phyloP scores from a whole-genome alignment of 2,113 vertebrate genomes.

The Ammodytes dubius region DNA sequence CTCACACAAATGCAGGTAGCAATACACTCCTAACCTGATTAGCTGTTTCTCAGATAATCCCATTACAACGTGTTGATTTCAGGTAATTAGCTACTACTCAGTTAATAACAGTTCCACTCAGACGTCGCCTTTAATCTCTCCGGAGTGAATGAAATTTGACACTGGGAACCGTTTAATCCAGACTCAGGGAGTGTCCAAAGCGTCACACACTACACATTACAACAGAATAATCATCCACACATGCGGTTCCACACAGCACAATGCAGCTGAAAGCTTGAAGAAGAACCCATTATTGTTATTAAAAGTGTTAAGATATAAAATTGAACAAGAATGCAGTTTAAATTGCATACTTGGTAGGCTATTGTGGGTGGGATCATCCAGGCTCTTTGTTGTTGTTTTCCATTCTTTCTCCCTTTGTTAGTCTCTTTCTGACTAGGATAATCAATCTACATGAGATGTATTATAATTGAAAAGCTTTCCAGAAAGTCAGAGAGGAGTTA shows the following conservation, averaged over 20 bases:
- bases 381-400: background rate
- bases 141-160: slow-evolving; percentile 41
- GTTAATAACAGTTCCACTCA: background rate
- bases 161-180: slow-evolving; percentile 38
- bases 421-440: no score
- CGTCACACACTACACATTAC: no score
- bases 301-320: no score
- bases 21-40: background rate
- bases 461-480: background rate
- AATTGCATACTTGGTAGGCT: no score
- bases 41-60: background rate
- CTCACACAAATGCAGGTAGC: background rate
- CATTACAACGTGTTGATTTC: slow-evolving; percentile 1
- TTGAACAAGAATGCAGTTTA: no score
- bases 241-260: no score
- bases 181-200: background rate
- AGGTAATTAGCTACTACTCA: background rate
- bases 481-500: slow-evolving; percentile 22
- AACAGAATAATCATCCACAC: no score
- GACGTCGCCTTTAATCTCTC: background rate
- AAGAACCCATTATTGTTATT: no score
- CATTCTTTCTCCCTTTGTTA: background rate
- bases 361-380: background rate
- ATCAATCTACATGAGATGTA: background rate
- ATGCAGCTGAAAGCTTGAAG: no score